Evolutionary conservation across 2,888 invertebrate species (phyloP), one percentile per base, ranked within the genome.

Genomic region (Cactoblastis cactorum): DNA sequence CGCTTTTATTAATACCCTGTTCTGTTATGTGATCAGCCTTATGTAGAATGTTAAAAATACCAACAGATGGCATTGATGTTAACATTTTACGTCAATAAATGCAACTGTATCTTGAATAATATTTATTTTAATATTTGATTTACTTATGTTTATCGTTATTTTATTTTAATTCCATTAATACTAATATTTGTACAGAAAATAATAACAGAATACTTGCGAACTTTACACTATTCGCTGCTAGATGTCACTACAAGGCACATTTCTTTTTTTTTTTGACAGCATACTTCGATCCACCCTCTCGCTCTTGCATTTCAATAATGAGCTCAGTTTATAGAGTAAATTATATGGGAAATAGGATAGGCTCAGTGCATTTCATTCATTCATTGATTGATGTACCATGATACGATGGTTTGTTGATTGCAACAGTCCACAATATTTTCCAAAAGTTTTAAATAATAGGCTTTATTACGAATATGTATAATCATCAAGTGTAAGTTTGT

Each of bases 301-400:
- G 24, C 38, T 48, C 47, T 3, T 37, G 15, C 24, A 24, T 11
- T 17, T 12, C 8, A 32, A n/a, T n/a, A n/a, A 18, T 18, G 34
- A 33, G 18, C 19, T 12, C 8, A 1, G 28, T 43, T n/a, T n/a
- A n/a, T n/a, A n/a, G n/a, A n/a, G n/a, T n/a, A n/a, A n/a, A n/a
- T n/a, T n/a, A n/a, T n/a, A n/a, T n/a, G n/a, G n/a, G n/a, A n/a
- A n/a, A n/a, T n/a, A n/a, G n/a, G n/a, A n/a, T 28, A 8, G 3
- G 15, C 15, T 35, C 18, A 47, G 12, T 47, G 35, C 37, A 47
- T 47, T 47, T 48, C 37, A 38, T 37, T 48, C 37, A 9, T 14
- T 14, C 17, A 17, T 33, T 32, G 28, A 12, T 45, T 45, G 15
- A 3, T 17, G 24, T 28, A 15, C 9, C 28, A 28, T 17, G 15